Evolutionary conservation across 2,888 invertebrate genomes (phyloP), one percentile per base, ranked within the genome.

Genomic region (Crematogaster levior): DNA sequence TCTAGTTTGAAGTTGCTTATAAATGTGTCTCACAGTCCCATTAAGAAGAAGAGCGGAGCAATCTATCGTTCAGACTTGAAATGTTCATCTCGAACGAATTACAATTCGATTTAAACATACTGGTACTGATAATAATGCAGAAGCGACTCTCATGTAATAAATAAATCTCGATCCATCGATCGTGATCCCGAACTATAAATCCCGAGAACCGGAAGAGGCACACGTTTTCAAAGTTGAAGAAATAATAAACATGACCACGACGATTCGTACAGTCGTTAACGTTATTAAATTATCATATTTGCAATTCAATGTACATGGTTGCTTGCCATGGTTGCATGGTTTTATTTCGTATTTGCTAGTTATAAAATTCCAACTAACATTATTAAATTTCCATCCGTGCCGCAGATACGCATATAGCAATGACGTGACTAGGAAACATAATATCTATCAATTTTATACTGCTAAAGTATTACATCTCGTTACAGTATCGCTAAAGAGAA

Each of bases 261-360:
- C 7, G 66, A 34, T 58, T 72, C 53, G 46, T 56, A 18, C n/a
- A 53, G 48, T 48, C 79, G 73, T 80, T 80, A 83, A 74, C 48
- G 58, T 82, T 82, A 80, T 83, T 84, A 83, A 84, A 84, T 82
- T 82, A 84, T 82, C 74, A 70, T 70, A 83, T 84, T 46, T 83
- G 56, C 84, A 79, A 84, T 84, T 79, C 73, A 80, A 80, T 80
- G 74, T n/a, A 37, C 56, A 7, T 18, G 15, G 56, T 1, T 30
- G 30, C 51, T 66, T 46, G 37, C 37, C 60, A 46, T 24, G 60
- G 40, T 73, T 83, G 83, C 75, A 81, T 73, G 72, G 65, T 81
- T 81, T 73, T 81, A 81, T 65, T 40, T 58, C 24, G 65, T 46
- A 48, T 73, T 84, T 51, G 51, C 37, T 40, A 66, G 58, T 82